Evolutionary conservation across 1,140 invertebrate genomes (phyloP), one percentile per base, ranked within the genome.

Genomic region (Vanessa atalanta): DNA sequence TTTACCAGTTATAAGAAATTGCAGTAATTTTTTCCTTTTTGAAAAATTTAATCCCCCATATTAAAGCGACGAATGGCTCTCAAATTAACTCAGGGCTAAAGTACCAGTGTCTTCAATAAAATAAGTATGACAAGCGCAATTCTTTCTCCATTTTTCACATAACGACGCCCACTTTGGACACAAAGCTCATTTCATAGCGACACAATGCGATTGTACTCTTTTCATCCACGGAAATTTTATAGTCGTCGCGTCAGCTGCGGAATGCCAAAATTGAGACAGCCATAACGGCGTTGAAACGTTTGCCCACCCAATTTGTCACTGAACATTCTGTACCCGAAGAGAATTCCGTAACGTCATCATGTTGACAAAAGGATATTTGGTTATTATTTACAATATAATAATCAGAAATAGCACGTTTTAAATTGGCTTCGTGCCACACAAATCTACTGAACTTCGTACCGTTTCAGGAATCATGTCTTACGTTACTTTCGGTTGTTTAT

Each of bases 171-270:
- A 77, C 81, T 89, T 83, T 75, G 79, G 81, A 81, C 85, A 89
- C 83, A 91, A 91, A 91, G 87, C 82, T 81, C 83, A 82, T 89
- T 92, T 89, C 86, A 86, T 86, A 79, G 80, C 83, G 78, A 86
- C 84, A 91, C 90, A 92, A 92, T 90, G 85, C 82, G 83, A 91
- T 91, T 92, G 90, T 92, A 81, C 87, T 88, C 90, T 89, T 91
- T 83, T 90, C 89, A 91, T 89, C 87, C 85, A 82, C 79, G 82
- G 81, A 77, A 83, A 87, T 89, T 90, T 90, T 91, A 91, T 89
- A 83, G 83, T 73, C 79, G 78, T 69, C 81, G 83, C 83, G 84
- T 87, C 88, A 87, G 86, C 84, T 89, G 88, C 68, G 79, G 82
- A 75, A 70, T 81, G 84, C 83, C 82, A 85, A 89, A 89, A 88